Evolutionary conservation across 2,888 invertebrate species (phyloP).

Genomic region (Papilio gigon): DNA sequence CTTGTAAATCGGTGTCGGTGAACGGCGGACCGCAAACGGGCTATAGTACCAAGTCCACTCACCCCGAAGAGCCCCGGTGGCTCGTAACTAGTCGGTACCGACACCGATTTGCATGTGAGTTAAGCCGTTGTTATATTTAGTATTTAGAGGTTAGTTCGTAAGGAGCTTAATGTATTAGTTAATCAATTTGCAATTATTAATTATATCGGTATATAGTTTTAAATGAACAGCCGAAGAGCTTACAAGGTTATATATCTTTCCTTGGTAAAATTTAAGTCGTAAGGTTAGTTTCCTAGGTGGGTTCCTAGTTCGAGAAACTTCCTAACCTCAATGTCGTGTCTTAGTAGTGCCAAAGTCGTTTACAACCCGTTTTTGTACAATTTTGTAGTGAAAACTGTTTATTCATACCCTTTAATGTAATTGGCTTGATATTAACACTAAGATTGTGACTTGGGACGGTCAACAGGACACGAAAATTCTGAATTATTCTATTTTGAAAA

Average conservation of each 20-base stretch:
- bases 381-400: slow-evolving; percentile 48
- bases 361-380: slow-evolving; percentile 55
- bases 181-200: slow-evolving; percentile 2
- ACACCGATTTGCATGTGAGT: too few species aligned
- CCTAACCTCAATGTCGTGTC: slow-evolving; percentile 60
- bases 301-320: slow-evolving; percentile 33
- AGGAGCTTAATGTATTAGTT: background rate
- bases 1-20: too few species aligned
- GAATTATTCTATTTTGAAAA: background rate
- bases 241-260: background rate
- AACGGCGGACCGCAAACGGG: too few species aligned
- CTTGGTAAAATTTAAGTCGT: slow-evolving; percentile 11
- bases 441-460: background rate
- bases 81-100: too few species aligned
- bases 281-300: slow-evolving; percentile 20
- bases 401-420: slow-evolving; percentile 17
- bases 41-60: too few species aligned
- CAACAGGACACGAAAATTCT: slow-evolving; percentile 11
- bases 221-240: slow-evolving; percentile 11
- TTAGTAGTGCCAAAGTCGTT: slow-evolving; percentile 69
- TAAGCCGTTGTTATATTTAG: background rate
- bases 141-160: background rate
- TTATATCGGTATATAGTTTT: slow-evolving; percentile 16
- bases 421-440: slow-evolving; percentile 28
- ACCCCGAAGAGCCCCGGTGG: too few species aligned